Evolutionary conservation across 1,140 invertebrate species (phyloP).

Genomic region (Drosophila kohkoa): DNA sequence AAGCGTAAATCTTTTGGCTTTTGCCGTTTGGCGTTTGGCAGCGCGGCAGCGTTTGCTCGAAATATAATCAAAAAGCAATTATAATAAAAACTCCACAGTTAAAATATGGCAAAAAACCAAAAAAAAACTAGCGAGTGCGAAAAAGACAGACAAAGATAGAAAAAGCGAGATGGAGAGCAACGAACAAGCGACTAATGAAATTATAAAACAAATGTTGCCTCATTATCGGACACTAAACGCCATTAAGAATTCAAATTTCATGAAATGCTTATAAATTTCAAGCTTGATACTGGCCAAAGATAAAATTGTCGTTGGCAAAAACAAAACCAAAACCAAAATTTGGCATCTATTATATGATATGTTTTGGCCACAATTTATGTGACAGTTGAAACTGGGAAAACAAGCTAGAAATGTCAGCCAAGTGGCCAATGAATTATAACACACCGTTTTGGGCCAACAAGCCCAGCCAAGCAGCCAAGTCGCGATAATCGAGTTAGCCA

Average conservation of each 20-base stretch:
- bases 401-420: slow-evolving; percentile 76
- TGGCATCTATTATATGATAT: slow-evolving; percentile 38
- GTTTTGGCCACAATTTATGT: slow-evolving; percentile 73
- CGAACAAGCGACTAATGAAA: slow-evolving; percentile 77
- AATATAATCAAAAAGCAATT: slow-evolving; percentile 78
- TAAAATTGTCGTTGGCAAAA: slow-evolving; percentile 7
- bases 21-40: slow-evolving; percentile 30
- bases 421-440: slow-evolving; percentile 73
- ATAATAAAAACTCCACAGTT: slow-evolving; percentile 62
- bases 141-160: neutral
- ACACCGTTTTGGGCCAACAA: slow-evolving; percentile 23
- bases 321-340: slow-evolving; percentile 8
- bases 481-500: too few relatives aligned
- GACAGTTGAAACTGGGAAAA: slow-evolving; percentile 77
- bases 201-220: slow-evolving; percentile 82
- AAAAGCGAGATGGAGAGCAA: neutral
- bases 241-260: slow-evolving; percentile 80
- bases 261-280: slow-evolving; percentile 56
- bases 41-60: slow-evolving; percentile 47
- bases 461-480: neutral
- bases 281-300: slow-evolving; percentile 6
- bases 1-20: slow-evolving; percentile 54
- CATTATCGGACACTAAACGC: slow-evolving; percentile 81
- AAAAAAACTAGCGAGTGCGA: neutral
- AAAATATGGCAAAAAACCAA: slow-evolving; percentile 45